Base-by-base conservation (phyloP, 2,888 invertebrate genomes). In the Hirtodrosophila duncani region DNA sequence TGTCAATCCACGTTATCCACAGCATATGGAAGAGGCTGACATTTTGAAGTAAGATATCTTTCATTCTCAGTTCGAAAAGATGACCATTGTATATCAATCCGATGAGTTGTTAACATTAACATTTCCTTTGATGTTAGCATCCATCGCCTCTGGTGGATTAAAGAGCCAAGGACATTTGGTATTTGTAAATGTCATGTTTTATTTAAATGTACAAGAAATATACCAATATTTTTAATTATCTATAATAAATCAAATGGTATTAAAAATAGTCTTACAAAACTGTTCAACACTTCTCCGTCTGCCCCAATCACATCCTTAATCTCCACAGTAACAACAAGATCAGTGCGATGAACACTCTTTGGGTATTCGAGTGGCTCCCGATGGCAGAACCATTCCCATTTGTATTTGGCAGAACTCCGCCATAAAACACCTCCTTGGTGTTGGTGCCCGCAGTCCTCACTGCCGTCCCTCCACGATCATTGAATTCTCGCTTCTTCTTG, bases 401-500 rank as follows among this genome's bases (percentile, higher is more conserved):
- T 7, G 24, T 34, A 2, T 51, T 51, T 4, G 57, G 37, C 17
- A 9, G 3, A 3, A 44, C 37, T 23, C 41, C 36, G 36, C 43
- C 56, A 21, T 56, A 43, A 9, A 37, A 34, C 8, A 57, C 57
- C 9, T 72, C 61, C 18, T 67, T 66, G 26, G 64, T 57, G 16
- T 67, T 66, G 26, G 64, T 57, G 16, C 17, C 17, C 9, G 57
- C 34, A 26, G 67, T 44, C 7, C 58, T 31, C 8, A 57, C 51
- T 5, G 48, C 34, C 18, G 59, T n/a, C n/a, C n/a, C 26, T 1
- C 48, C 55, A 3, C 48, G 57, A 1, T 61, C 67, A 2, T 59
- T 59, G 9, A 74, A 75, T 1, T 70, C 75, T 0, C 78, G 67
- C 10, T 78, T 80, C 50, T 83, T 84, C 24, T 83, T 84, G 82